These are phyloP conservation scores for Epizoanthus scotinus DNA, from an alignment of 92 coral and sea anemone species.

Conservation along the genomic window DNA sequence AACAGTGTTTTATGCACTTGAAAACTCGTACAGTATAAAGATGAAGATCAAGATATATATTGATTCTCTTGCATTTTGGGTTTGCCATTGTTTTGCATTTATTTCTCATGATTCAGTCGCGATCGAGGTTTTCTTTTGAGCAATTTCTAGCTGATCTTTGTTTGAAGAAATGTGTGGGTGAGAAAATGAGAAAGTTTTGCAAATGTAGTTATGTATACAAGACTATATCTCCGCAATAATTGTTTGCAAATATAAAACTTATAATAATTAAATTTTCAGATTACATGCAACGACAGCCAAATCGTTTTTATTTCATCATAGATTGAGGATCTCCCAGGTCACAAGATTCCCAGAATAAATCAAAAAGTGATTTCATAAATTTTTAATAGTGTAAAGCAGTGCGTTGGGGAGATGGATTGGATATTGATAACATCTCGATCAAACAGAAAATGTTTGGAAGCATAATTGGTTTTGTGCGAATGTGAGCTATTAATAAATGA, in stretches of 20 bases:
- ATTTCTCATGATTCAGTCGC: too few species aligned
- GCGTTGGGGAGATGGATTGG: conserved; percentile 16
- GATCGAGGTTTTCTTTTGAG: background rate
- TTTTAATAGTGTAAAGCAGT: conserved; percentile 15
- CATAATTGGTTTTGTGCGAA: conserved; percentile 29
- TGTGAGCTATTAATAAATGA: conserved; percentile 4
- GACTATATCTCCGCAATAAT: background rate
- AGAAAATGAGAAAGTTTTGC: conserved; percentile 23
- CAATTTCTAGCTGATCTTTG: conserved; percentile 5
- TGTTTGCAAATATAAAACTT: background rate
- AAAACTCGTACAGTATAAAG: background rate
- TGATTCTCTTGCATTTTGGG: background rate
- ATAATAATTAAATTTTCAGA: background rate
- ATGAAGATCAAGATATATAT: background rate
- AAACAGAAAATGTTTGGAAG: conserved; percentile 6
- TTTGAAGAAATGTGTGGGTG: conserved; percentile 2
- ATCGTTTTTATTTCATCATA: background rate
- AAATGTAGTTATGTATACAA: background rate
- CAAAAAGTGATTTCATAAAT: conserved; percentile 10
- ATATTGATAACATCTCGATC: conserved; percentile 27
- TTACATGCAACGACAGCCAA: background rate
- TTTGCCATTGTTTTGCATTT: background rate
- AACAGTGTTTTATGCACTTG: conserved; percentile 7
- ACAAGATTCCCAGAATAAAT: background rate
- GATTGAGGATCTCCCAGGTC: background rate